Conservation (phyloP, 2,888 invertebrate species). For the Dimorphilus gyrociliatus region DNA sequence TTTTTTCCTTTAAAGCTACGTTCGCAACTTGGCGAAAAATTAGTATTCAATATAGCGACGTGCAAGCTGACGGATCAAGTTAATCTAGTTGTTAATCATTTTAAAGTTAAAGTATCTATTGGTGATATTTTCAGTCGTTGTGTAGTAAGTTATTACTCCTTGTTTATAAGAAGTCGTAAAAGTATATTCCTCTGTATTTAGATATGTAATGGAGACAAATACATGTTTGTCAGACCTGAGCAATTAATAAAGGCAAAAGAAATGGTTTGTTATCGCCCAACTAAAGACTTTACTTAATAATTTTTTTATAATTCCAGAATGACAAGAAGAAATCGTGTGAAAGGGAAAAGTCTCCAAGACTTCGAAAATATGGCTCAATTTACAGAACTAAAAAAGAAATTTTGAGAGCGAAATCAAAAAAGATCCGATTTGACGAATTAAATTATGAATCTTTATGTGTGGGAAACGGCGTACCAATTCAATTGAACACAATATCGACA, state of each 20-base stretch:
- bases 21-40: slow-evolving; percentile 43
- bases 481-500: slow-evolving; percentile 41
- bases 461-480: slow-evolving; percentile 11
- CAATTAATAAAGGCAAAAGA: no score
- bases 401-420: background rate
- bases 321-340: no score
- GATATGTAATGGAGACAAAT: no score
- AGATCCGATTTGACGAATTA: slow-evolving; percentile 5
- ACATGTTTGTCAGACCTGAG: no score
- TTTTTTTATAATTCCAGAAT: no score
- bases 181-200: no score
- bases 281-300: no score
- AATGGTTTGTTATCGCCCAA: no score
- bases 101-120: slow-evolving; percentile 48
- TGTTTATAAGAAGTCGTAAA: no score
- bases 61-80: slow-evolving; percentile 47
- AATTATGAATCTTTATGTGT: slow-evolving; percentile 6
- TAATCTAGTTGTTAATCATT: slow-evolving; percentile 49
- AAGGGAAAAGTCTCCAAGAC: no score
- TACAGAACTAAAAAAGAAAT: no score
- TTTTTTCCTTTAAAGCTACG: slow-evolving; percentile 17
- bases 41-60: slow-evolving; percentile 47
- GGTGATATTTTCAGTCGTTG: slow-evolving; percentile 56
- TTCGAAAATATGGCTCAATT: no score
- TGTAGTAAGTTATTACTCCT: slow-evolving; percentile 46